These are phyloP conservation scores for Damaliscus lunatus DNA, from an alignment of 2,113 vertebrate genomes.

Conservation along the genomic window DNA sequence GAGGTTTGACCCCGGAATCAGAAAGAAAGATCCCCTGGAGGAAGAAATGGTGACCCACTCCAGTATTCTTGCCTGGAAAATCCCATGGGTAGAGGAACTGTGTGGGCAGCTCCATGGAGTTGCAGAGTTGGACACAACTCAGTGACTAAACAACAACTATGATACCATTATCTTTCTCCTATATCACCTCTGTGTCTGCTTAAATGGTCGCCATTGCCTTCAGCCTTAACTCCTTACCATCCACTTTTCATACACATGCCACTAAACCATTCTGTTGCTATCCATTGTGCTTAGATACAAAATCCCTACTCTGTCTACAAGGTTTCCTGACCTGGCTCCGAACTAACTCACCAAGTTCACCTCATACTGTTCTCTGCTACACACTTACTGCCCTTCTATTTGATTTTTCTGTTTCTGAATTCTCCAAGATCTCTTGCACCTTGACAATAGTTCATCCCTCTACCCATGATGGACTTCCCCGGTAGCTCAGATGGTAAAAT, in stretches of 20 bases:
- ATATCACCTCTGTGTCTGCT: not conserved
- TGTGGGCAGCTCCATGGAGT: not conserved
- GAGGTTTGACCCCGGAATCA: not conserved
- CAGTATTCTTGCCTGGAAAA: not conserved
- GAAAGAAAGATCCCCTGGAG: not conserved
- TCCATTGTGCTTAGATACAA: not conserved
- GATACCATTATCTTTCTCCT: not conserved
- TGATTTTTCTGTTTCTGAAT: not conserved
- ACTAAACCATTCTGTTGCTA: not conserved
- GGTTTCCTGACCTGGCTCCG: not conserved
- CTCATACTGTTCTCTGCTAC: not conserved
- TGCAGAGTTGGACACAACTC: not conserved
- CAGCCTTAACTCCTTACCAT: not conserved
- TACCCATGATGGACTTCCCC: not conserved
- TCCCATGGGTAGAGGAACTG: not conserved
- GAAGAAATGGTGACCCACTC: not conserved
- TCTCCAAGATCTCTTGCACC: not conserved
- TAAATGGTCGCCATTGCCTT: not conserved
- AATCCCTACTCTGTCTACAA: not conserved
- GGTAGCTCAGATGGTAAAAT: fast-evolving
- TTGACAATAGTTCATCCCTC: not conserved
- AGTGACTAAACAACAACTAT: not conserved
- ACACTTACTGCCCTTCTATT: not conserved
- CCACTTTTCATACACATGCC: not conserved
- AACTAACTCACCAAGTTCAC: not conserved